Percentiles rank a stretch among this genome's conserved stretches.
Evolutionary conservation across 2,113 vertebrate genomes (phyloP).

Genomic region (Saccopteryx bilineata): DNA sequence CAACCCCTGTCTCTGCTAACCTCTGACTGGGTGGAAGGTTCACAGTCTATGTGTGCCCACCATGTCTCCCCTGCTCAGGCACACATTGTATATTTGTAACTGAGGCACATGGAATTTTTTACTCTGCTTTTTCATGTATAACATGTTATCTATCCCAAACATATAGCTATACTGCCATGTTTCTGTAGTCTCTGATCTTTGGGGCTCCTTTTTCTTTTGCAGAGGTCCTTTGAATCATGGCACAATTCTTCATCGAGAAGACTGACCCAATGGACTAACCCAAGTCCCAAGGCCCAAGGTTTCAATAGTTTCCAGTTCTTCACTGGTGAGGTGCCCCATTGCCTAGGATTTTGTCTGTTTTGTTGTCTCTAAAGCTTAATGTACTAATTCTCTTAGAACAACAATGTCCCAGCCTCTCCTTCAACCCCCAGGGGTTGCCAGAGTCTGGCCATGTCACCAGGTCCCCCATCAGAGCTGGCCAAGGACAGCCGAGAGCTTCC

Average conservation of each 20-base stretch:
- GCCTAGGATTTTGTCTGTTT: neutral
- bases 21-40: neutral
- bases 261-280: neutral
- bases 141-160: neutral
- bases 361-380: neutral
- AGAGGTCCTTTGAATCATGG: neutral
- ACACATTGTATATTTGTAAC: neutral
- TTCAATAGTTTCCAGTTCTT: neutral
- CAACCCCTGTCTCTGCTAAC: neutral
- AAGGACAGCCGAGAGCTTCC: fast-evolving
- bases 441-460: neutral
- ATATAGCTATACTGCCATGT: too few relatives aligned
- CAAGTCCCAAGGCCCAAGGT: neutral
- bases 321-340: neutral
- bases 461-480: neutral
- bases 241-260: neutral
- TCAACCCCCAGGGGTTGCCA: neutral
- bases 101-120: neutral
- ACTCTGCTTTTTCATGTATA: neutral
- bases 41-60: neutral
- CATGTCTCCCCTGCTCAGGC: neutral
- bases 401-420: neutral
- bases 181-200: neutral
- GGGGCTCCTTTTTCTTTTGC: neutral
- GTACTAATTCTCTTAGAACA: neutral